Evolutionary conservation across 2,113 vertebrate genomes (phyloP).

Genomic region (Seriola aureovittata): DNA sequence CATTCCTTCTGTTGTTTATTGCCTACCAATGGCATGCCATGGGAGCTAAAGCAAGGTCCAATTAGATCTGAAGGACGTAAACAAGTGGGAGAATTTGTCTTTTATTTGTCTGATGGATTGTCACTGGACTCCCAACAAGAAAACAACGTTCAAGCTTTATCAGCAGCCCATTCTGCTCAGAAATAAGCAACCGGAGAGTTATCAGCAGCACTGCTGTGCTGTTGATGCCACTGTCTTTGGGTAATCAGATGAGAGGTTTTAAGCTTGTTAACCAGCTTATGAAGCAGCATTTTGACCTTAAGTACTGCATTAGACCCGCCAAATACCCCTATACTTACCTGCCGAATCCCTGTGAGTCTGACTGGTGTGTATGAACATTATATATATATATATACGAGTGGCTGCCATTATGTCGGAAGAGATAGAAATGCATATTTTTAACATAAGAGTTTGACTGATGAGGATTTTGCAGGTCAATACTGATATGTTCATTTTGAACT

Average conservation of each 20-base stretch:
- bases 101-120: slow-evolving; percentile 58
- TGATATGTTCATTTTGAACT: background rate
- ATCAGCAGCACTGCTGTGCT: slow-evolving; percentile 41
- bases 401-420: background rate
- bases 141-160: slow-evolving; percentile 60
- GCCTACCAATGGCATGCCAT: slow-evolving; percentile 76
- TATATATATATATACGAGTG: slow-evolving; percentile 7
- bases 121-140: slow-evolving; percentile 41
- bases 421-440: slow-evolving; percentile 4
- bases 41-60: slow-evolving; percentile 78
- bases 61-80: slow-evolving; percentile 83
- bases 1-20: slow-evolving; percentile 78
- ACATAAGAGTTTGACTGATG: background rate
- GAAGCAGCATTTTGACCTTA: slow-evolving; percentile 62
- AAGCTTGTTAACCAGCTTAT: slow-evolving; percentile 77
- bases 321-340: slow-evolving; percentile 52
- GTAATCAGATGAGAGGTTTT: slow-evolving; percentile 72
- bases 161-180: slow-evolving; percentile 25
- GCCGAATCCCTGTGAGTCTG: slow-evolving; percentile 21
- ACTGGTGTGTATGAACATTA: slow-evolving; percentile 21
- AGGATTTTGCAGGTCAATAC: background rate
- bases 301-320: slow-evolving; percentile 56
- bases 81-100: slow-evolving; percentile 63
- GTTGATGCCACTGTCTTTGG: slow-evolving; percentile 42
- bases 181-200: slow-evolving; percentile 55